Evolutionary conservation across 2,113 vertebrate genomes (phyloP).

Genomic region (Sula dactylatra): DNA sequence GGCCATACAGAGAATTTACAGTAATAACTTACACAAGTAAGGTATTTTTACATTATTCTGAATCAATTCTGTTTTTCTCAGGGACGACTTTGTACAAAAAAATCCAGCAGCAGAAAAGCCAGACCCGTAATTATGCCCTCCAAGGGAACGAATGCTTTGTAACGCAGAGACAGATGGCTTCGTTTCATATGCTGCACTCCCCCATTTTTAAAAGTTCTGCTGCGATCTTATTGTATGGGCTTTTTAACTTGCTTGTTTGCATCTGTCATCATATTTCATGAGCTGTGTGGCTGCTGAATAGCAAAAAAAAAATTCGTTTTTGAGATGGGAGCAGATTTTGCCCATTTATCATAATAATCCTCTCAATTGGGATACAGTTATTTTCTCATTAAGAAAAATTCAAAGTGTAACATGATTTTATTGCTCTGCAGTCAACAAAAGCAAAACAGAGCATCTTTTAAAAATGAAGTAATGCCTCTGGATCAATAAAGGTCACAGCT

Average conservation of each 20-base stretch:
- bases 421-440: conserved; percentile 33
- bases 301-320: neutral
- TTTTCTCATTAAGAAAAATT: conserved; percentile 61
- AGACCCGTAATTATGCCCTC: neutral
- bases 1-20: neutral
- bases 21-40: neutral
- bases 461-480: neutral
- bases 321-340: conserved; percentile 30
- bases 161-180: conserved; percentile 59
- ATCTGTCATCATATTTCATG: conserved; percentile 58
- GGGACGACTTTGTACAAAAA: neutral
- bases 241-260: conserved; percentile 60
- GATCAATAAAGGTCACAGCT: neutral
- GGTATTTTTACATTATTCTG: neutral
- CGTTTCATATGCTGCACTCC: neutral
- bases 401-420: conserved; percentile 7
- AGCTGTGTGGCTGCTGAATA: conserved; percentile 3
- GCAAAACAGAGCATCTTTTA: neutral
- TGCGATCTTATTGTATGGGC: conserved; percentile 26
- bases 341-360: conserved; percentile 53
- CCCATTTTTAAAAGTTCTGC: conserved; percentile 36
- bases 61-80: neutral
- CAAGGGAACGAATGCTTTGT: conserved; percentile 7
- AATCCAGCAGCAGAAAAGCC: conserved; percentile 18
- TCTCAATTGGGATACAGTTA: neutral